These are phyloP conservation scores for Popillia japonica DNA, from an alignment of 1,140 invertebrate species.

Conservation along the genomic window DNA sequence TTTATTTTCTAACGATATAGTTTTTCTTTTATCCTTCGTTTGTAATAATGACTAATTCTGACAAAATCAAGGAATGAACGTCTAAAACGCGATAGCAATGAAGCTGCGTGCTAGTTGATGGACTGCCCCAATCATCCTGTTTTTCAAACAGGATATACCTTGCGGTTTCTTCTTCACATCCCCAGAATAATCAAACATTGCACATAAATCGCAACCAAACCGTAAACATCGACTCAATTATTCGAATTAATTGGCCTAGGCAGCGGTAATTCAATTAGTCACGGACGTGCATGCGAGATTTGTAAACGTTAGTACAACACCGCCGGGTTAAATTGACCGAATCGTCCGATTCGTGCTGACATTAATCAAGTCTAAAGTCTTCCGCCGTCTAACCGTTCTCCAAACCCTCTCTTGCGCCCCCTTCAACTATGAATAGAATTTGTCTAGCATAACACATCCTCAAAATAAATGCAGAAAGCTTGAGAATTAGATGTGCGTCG, in stretches of 20 bases:
- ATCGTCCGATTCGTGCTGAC: conserved; percentile 15
- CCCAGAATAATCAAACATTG: conserved; percentile 7
- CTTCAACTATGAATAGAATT: conserved; percentile 19
- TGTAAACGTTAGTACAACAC: conserved; percentile 35
- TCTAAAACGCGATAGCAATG: no score
- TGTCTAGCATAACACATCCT: conserved; percentile 25
- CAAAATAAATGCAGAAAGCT: conserved; percentile 16
- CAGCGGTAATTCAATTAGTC: conserved; percentile 31
- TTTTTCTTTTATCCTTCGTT: no score
- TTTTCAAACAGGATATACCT: no score
- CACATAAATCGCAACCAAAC: conserved; percentile 4
- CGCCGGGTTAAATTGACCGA: conserved; percentile 30
- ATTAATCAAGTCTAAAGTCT: conserved; percentile 25
- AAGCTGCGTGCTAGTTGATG: no score
- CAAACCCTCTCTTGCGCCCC: background rate
- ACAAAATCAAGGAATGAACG: no score
- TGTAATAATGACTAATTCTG: no score
- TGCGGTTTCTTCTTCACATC: background rate
- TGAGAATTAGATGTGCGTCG: conserved; percentile 7
- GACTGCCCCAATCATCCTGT: no score
- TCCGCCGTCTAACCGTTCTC: conserved; percentile 6
- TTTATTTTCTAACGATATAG: no score
- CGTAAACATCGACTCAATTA: conserved; percentile 26
- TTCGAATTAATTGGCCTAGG: conserved; percentile 31
- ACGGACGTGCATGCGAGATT: conserved; percentile 24